Base-by-base conservation (phyloP, 1,140 invertebrate species). In the Drosophila ambigua region DNA sequence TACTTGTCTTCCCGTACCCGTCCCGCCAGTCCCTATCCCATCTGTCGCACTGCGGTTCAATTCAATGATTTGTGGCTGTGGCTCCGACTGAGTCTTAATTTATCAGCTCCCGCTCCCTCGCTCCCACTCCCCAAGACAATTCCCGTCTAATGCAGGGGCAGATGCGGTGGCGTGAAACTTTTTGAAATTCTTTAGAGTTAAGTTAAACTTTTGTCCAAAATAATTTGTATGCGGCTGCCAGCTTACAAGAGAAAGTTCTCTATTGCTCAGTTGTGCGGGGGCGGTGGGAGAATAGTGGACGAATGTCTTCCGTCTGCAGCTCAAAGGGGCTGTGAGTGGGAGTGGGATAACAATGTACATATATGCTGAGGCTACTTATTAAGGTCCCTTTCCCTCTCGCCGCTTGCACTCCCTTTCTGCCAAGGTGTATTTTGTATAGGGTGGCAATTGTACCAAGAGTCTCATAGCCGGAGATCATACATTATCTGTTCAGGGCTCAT, bases 51-150 rank as follows among this genome's bases (percentile, higher is more conserved):
- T 85, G 82, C 82, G 77, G 82, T 85, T 81, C 53, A 74, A 77
- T 81, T 85, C 81, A 81, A 87, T 85, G 82, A 85, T 85, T 85
- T 87, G 81, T 87, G 69, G 82, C 65, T 87, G 81, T 87, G 69
- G 82, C 65, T 75, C 64, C 72, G 69, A 59, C 43, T 78, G 82
- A 62, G 78, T 81, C 82, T 87, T 85, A 87, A 82, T 85, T 85
- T 85, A 87, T 82, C 81, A 85, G 68, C 74, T 64, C 72, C 58
- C 59, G 28, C 58, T 61, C 72, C 61, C 60, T 66, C 72, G 53
- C 62, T 39, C 54, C 64, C 72, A 58, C 60, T 66, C 60, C 48
- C 48, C 66, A 63, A 78, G 69, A 87, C 82, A 85, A 87, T 82
- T 75, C 62, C 69, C 58, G 64, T 24, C 72, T 51, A 74, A 73